These are phyloP conservation scores for Drosophila subpulchrella DNA, from an alignment of 1,140 invertebrate genomes.

Conservation along the genomic window DNA sequence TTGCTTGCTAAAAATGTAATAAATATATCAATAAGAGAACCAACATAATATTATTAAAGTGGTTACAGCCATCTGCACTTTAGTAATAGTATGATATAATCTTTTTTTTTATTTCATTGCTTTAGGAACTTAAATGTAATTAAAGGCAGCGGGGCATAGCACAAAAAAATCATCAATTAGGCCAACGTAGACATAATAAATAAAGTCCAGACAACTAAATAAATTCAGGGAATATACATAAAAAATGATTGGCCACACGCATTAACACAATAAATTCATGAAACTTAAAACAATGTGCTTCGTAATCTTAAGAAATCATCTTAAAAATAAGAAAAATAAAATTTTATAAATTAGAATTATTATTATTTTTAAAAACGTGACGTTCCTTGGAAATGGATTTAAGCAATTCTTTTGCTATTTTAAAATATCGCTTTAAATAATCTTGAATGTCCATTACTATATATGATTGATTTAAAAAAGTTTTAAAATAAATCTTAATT, in stretches of 20 bases:
- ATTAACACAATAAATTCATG: constrained; percentile 32
- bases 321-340: neutral
- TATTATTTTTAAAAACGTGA: neutral
- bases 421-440: neutral
- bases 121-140: constrained; percentile 51
- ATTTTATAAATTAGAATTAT: neutral
- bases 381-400: no score
- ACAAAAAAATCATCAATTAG: constrained; percentile 50
- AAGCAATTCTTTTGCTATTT: neutral
- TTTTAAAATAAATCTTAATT: neutral
- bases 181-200: constrained; percentile 12
- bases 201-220: constrained; percentile 47
- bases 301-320: neutral
- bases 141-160: constrained; percentile 31
- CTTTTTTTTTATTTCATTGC: neutral
- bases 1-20: no score
- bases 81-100: neutral
- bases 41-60: no score
- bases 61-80: neutral
- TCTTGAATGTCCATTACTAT: no score
- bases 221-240: constrained; percentile 57
- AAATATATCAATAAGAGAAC: no score
- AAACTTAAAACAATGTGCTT: constrained; percentile 5
- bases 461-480: neutral
- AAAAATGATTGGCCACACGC: constrained; percentile 62